A percentile compares a stretch with the other conserved stretches of the same genome.
Evolutionary conservation across 2,888 invertebrate genomes (phyloP).

Genomic region (Anorthoa munda): DNA sequence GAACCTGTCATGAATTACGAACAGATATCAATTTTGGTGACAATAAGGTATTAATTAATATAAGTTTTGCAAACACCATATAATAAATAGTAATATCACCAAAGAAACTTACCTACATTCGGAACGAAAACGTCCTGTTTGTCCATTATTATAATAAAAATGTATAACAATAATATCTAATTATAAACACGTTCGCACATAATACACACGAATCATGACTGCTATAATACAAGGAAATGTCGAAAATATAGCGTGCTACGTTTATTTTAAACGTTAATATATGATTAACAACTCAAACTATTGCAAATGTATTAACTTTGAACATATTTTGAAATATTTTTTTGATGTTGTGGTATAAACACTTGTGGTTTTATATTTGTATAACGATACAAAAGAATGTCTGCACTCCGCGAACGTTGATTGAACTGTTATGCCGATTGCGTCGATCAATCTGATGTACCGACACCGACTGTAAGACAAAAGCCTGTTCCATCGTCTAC

Average conservation of each 20-base stretch:
- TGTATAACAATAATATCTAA: conserved; percentile 34
- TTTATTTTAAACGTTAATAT: conserved; percentile 70
- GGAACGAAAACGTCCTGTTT: conserved; percentile 41
- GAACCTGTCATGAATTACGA: neutral
- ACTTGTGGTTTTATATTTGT: conserved; percentile 5
- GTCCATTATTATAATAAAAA: conserved; percentile 37
- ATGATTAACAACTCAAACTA: conserved; percentile 57
- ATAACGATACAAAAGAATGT: conserved; percentile 7
- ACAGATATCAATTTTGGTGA: neutral
- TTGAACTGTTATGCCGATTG: conserved; percentile 14
- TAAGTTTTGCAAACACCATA: neutral
- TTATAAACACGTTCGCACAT: conserved; percentile 66
- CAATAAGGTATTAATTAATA: too few species aligned
- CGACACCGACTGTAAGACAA: conserved; percentile 1
- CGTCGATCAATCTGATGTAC: conserved; percentile 16
- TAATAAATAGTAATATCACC: neutral
- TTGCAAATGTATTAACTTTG: conserved; percentile 11
- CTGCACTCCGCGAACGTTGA: conserved; percentile 7
- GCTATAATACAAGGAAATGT: conserved; percentile 72
- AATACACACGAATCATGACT: conserved; percentile 67
- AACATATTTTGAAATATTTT: conserved; percentile 9
- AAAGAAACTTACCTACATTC: conserved; percentile 63
- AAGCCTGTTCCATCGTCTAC: conserved; percentile 15
- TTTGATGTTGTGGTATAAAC: neutral
- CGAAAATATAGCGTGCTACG: conserved; percentile 68